Conservation (phyloP, 2,113 vertebrate species). For the Chlorocebus sabaeus region DNA sequence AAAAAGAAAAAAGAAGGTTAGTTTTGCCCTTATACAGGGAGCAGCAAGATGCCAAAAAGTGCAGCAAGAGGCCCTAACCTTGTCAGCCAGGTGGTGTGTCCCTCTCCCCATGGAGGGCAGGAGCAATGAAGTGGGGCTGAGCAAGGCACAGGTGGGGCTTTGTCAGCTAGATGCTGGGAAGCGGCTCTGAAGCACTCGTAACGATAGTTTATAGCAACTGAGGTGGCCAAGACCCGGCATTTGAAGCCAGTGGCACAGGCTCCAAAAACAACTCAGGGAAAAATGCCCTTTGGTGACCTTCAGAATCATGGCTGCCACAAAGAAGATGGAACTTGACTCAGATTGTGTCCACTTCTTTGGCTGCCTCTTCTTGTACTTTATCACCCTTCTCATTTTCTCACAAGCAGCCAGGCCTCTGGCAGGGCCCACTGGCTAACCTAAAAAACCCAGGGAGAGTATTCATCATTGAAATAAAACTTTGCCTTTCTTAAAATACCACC, state of each 20-base stretch:
- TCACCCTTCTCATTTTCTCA: background rate
- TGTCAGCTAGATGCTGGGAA: background rate
- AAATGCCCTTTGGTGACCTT: background rate
- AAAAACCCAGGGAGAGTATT: background rate
- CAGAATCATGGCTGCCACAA: background rate
- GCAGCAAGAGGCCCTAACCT: background rate
- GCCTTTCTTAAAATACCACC: background rate
- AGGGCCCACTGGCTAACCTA: background rate
- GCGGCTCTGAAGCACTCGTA: background rate
- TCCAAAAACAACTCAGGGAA: background rate
- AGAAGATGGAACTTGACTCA: background rate
- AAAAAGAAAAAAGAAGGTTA: background rate
- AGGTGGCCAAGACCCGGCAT: background rate
- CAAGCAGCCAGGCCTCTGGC: background rate
- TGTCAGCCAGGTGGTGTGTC: background rate
- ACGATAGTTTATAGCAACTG: background rate
- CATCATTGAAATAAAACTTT: background rate
- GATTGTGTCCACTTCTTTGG: background rate
- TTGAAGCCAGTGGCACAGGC: background rate
- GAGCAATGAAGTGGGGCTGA: background rate
- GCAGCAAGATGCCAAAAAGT: background rate
- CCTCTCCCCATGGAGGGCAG: background rate
- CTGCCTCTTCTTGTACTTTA: background rate
- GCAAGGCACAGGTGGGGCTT: background rate
- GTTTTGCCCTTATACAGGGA: background rate